Percentiles rank a stretch among this genome's conserved stretches.
Evolutionary conservation across 1,140 invertebrate genomes (phyloP).

Genomic region (Pseudomyrmex gracilis): DNA sequence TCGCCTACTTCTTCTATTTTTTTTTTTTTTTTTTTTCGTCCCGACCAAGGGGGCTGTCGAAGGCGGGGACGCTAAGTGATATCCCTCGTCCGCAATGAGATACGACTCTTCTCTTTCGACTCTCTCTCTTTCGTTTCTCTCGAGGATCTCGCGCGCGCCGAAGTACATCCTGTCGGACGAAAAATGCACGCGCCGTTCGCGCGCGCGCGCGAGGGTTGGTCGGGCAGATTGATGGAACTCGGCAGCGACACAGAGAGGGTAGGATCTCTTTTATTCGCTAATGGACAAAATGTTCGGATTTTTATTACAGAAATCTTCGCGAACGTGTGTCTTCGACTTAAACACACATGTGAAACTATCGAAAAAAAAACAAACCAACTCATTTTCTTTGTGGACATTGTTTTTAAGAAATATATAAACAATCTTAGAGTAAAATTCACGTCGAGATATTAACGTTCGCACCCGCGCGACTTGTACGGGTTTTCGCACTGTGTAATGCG

Average conservation of each 20-base stretch:
- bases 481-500: not conserved
- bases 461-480: no score
- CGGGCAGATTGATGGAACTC: conserved; percentile 65
- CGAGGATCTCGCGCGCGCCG: conserved; percentile 51
- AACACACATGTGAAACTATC: not conserved
- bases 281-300: conserved; percentile 44
- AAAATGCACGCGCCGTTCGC: conserved; percentile 57
- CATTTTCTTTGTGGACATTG: no score
- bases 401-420: no score
- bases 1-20: conserved; percentile 29
- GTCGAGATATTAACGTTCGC: not conserved
- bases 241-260: conserved; percentile 18
- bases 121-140: conserved; percentile 44
- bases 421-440: not conserved
- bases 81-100: conserved; percentile 60
- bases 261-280: conserved; percentile 48
- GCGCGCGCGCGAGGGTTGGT: conserved; percentile 28
- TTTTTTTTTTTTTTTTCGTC: conserved; percentile 71
- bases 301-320: conserved; percentile 9
- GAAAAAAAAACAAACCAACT: not conserved
- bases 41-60: conserved; percentile 55
- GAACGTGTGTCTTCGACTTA: not conserved
- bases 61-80: conserved; percentile 75
- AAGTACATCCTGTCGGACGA: conserved; percentile 65
- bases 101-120: conserved; percentile 47